Percentiles rank a stretch among this genome's conserved stretches.
Conservation (phyloP, 2,113 vertebrate species). For the Stomatorhinus ivindoensis region DNA sequence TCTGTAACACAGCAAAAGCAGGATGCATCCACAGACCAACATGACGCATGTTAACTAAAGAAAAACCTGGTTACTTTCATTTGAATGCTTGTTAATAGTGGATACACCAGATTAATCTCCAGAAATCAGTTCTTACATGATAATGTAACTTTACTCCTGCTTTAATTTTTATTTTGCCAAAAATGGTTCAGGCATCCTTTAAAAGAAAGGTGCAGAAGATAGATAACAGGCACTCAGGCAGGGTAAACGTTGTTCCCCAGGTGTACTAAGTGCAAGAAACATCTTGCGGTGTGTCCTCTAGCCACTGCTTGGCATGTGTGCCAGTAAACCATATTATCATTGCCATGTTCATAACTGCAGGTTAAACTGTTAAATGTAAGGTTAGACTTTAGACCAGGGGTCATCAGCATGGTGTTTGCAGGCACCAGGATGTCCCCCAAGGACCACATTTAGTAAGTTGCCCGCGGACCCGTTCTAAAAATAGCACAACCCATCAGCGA, state of each 20-base stretch:
- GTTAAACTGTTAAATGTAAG: neutral
- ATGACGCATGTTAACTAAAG: conserved; percentile 29
- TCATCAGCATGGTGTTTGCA: no score
- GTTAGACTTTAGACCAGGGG: neutral
- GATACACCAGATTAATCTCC: neutral
- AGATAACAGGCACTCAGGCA: neutral
- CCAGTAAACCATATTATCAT: neutral
- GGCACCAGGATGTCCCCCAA: no score
- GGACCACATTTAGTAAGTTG: no score
- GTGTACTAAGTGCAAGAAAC: neutral
- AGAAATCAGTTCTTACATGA: neutral
- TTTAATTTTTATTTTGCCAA: neutral
- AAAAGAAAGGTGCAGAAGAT: neutral
- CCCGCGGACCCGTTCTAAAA: no score
- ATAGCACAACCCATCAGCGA: no score
- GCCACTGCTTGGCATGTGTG: neutral
- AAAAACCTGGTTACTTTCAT: neutral
- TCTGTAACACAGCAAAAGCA: conserved; percentile 58
- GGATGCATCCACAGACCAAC: neutral
- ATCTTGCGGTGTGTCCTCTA: neutral
- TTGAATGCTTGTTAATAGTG: neutral
- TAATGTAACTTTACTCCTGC: neutral
- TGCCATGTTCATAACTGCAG: neutral
- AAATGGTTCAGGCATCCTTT: neutral
- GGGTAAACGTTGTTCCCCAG: neutral